Conservation (phyloP, 2,113 vertebrate genomes). For the Carassius gibelio region DNA sequence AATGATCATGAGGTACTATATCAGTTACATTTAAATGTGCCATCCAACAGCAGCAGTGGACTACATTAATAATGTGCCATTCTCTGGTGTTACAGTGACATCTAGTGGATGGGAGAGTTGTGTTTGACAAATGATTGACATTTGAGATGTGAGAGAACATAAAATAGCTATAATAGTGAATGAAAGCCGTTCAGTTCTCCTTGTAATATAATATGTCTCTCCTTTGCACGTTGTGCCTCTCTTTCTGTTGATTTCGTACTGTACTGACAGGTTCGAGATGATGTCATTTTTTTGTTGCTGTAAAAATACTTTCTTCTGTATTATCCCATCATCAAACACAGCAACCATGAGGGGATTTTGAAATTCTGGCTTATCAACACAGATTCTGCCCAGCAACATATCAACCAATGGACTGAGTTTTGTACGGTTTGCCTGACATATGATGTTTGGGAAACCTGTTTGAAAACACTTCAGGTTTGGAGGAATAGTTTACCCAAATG, state of each 20-base stretch:
- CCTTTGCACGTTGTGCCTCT: not conserved
- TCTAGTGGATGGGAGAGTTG: constrained; percentile 11
- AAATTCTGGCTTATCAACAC: not conserved
- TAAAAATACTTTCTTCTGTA: not conserved
- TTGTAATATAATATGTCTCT: not conserved
- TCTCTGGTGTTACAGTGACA: constrained; percentile 39
- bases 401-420: not conserved
- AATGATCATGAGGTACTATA: not conserved
- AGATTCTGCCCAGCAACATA: too few relatives aligned
- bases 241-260: not conserved
- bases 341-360: too few relatives aligned
- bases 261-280: not conserved
- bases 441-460: not conserved
- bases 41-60: not conserved
- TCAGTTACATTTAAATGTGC: not conserved
- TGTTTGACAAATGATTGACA: not conserved
- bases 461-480: not conserved
- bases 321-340: not conserved
- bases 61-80: not conserved
- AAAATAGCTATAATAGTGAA: not conserved
- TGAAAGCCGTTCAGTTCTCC: not conserved
- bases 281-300: not conserved
- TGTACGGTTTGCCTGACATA: not conserved
- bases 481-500: not conserved
- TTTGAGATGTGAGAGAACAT: not conserved